Evolutionary conservation across 2,113 vertebrate species (phyloP).

Genomic region (Ochotona princeps): DNA sequence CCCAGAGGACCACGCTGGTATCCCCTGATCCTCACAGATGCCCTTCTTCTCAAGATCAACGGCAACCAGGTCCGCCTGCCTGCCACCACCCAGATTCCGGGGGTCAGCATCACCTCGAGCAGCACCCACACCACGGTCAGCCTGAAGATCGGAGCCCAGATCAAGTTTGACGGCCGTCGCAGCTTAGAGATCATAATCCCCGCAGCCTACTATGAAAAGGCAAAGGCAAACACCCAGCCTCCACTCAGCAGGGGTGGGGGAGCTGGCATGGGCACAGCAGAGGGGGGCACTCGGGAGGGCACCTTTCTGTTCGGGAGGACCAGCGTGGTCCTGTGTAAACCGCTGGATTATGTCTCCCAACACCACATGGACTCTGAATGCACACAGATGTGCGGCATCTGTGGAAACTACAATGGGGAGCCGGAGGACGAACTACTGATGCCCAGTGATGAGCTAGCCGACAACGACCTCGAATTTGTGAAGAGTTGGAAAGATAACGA

Average conservation of each 20-base stretch:
- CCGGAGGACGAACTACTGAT: slow-evolving; percentile 88
- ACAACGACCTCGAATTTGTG: slow-evolving; percentile 86
- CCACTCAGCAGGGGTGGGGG: too few species aligned
- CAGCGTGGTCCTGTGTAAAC: neutral
- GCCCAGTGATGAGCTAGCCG: slow-evolving; percentile 85
- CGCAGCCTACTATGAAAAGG: slow-evolving; percentile 89
- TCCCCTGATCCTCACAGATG: neutral
- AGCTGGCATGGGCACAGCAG: neutral
- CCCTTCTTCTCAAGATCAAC: slow-evolving; percentile 83
- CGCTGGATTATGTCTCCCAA: too few species aligned
- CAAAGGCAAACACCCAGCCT: slow-evolving; percentile 29
- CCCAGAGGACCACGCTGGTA: neutral
- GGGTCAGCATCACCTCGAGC: slow-evolving; percentile 83
- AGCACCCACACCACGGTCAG: slow-evolving; percentile 84
- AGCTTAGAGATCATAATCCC: slow-evolving; percentile 89
- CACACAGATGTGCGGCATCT: slow-evolving; percentile 90
- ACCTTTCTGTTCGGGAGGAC: neutral
- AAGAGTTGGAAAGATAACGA: slow-evolving; percentile 90
- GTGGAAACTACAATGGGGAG: slow-evolving; percentile 90
- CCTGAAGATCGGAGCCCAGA: slow-evolving; percentile 86
- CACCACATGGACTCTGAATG: neutral
- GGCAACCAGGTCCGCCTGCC: slow-evolving; percentile 85
- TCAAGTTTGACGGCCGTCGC: slow-evolving; percentile 90
- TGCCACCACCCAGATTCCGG: slow-evolving; percentile 35
- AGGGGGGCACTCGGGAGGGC: neutral